A percentile compares a stretch with the other conserved stretches of the same genome.
Evolutionary conservation across 2,113 vertebrate species (phyloP).

Genomic region (Cololabis saira): DNA sequence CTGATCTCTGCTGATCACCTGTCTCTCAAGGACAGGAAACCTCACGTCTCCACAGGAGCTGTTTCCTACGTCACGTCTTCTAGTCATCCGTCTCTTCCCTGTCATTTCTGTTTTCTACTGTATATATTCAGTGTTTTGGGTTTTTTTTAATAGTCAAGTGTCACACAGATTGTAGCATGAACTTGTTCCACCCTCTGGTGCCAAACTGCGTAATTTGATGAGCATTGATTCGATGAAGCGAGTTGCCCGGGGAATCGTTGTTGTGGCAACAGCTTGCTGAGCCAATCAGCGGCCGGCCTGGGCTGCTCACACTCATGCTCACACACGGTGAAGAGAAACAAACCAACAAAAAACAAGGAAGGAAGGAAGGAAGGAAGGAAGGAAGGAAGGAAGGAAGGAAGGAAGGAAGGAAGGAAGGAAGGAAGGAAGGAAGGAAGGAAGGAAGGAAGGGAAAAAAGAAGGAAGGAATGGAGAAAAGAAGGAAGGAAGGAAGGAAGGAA

Average conservation of each 20-base stretch:
- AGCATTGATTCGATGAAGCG: slow-evolving; percentile 41
- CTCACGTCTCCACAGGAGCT: background rate
- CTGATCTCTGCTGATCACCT: too few relatives aligned
- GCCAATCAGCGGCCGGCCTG: slow-evolving; percentile 30
- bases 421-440: too few relatives aligned
- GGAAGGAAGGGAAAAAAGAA: too few relatives aligned
- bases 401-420: too few relatives aligned
- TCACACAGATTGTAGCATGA: background rate
- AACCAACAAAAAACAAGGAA: too few relatives aligned
- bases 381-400: too few relatives aligned
- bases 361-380: too few relatives aligned
- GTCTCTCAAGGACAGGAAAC: background rate
- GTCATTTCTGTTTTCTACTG: background rate
- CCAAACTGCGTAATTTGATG: slow-evolving; percentile 34
- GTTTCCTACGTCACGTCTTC: slow-evolving; percentile 1
- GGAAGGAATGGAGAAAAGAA: too few relatives aligned
- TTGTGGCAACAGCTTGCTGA: slow-evolving; percentile 48
- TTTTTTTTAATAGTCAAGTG: too few relatives aligned
- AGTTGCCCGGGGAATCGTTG: slow-evolving; percentile 54
- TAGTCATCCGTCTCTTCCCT: background rate
- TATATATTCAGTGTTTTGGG: too few relatives aligned
- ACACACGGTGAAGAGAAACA: background rate
- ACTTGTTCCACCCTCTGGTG: slow-evolving; percentile 1
- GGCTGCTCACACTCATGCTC: background rate
- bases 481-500: too few relatives aligned